A percentile compares a stretch with the other conserved stretches of the same genome.
phyloP scores from a whole-genome alignment of 2,113 vertebrate species.

The Dasypus novemcinctus region DNA sequence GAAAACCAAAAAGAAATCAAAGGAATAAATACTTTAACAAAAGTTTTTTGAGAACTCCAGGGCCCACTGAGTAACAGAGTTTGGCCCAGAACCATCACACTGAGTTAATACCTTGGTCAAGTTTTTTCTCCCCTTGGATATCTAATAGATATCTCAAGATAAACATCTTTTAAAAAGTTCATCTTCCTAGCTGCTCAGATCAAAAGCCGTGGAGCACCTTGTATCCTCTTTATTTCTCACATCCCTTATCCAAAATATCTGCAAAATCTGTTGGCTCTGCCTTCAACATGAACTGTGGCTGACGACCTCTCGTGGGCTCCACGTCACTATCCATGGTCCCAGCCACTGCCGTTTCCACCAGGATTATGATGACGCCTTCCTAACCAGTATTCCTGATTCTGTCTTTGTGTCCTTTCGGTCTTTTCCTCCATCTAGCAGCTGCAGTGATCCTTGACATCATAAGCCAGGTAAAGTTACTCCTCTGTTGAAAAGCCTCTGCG shows the following conservation, averaged over 20 bases:
- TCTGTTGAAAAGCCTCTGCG: too few species aligned
- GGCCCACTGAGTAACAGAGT: background rate
- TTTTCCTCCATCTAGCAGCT: background rate
- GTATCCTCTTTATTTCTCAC: background rate
- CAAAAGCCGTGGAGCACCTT: background rate
- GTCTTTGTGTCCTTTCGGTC: background rate
- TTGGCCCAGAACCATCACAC: background rate
- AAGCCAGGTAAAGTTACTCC: too few species aligned
- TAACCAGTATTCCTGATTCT: background rate
- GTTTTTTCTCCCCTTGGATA: background rate
- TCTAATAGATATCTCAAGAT: background rate
- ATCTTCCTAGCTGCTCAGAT: background rate
- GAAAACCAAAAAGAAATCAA: too few species aligned
- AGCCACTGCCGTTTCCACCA: background rate
- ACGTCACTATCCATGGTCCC: too few species aligned
- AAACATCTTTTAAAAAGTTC: background rate
- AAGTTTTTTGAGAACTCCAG: background rate
- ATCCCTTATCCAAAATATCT: background rate
- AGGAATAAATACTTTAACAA: background rate
- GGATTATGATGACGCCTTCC: background rate
- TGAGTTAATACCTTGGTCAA: background rate
- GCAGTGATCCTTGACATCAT: too few species aligned
- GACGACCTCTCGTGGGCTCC: background rate
- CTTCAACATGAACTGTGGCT: background rate
- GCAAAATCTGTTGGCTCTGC: background rate